Conservation (phyloP, 2,797 vertebrate species). For the Enteromius mattozi region DNA sequence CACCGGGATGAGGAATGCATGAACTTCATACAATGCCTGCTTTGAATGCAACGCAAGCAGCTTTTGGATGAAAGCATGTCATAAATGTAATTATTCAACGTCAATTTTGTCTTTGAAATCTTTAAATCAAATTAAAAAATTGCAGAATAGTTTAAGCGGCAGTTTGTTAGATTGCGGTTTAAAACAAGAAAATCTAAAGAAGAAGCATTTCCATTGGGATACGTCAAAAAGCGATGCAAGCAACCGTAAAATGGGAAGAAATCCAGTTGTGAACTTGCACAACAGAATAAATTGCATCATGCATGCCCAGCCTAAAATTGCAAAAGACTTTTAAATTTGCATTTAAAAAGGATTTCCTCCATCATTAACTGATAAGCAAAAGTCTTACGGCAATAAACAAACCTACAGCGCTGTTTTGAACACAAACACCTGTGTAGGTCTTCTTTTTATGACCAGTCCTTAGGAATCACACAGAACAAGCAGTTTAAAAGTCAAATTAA, state of each 20-base stretch:
- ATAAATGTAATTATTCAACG: not conserved
- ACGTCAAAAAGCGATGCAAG: not conserved
- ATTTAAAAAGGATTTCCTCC: slow-evolving; percentile 35
- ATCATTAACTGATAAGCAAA: slow-evolving; percentile 29
- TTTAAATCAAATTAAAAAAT: not conserved
- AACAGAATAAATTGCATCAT: not conserved
- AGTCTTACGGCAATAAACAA: slow-evolving; percentile 10
- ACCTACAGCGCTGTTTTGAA: not conserved
- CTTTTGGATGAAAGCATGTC: not conserved
- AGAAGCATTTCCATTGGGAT: not conserved
- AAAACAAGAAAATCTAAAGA: not conserved
- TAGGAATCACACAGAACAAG: not conserved
- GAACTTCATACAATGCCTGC: not conserved
- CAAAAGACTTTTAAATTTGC: slow-evolving; percentile 20
- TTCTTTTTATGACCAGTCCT: not conserved
- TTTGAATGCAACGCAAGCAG: not conserved
- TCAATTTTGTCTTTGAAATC: not conserved
- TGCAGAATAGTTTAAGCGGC: not conserved
- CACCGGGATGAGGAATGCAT: not conserved
- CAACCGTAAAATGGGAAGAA: not conserved
- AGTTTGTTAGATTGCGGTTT: not conserved
- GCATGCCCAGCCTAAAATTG: too few relatives aligned
- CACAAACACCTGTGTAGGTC: not conserved
- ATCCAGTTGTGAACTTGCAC: not conserved
- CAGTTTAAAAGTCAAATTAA: slow-evolving; percentile 7